These are phyloP conservation scores for Phyllotis vaccarum DNA, from an alignment of 2,797 vertebrate species.

Conservation along the genomic window DNA sequence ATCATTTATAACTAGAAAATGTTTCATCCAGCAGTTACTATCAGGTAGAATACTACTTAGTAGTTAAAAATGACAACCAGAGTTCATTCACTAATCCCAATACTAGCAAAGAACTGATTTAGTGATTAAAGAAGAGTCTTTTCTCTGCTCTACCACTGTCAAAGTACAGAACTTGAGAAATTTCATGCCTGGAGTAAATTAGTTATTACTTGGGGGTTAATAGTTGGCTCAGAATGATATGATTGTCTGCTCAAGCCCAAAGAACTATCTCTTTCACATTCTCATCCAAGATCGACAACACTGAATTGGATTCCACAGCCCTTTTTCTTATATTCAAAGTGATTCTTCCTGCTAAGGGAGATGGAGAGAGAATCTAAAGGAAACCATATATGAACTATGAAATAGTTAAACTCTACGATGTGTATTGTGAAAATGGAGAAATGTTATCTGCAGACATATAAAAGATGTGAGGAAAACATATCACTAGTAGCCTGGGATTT, in stretches of 20 bases:
- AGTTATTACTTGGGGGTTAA: not conserved
- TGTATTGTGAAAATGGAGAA: not conserved
- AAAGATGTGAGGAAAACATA: not conserved
- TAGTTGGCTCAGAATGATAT: not conserved
- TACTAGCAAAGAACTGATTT: not conserved
- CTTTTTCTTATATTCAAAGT: not conserved
- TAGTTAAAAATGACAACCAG: constrained; percentile 17
- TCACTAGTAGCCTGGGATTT: no score
- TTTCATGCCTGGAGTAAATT: constrained; percentile 30
- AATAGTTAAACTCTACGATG: not conserved
- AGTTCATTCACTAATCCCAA: not conserved
- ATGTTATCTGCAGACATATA: not conserved
- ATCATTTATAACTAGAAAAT: not conserved
- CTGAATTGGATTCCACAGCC: not conserved
- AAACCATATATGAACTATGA: not conserved
- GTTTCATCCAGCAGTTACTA: not conserved
- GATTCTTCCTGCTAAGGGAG: not conserved
- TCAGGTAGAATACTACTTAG: not conserved
- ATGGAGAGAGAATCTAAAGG: not conserved
- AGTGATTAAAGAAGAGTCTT: not conserved
- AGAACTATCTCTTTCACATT: not conserved
- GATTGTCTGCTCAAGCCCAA: not conserved
- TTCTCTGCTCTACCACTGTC: not conserved
- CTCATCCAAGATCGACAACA: not conserved
- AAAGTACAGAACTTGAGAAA: constrained; percentile 9